Evolutionary conservation across 2,888 invertebrate genomes (phyloP).

Genomic region (Caenorhabditis panamensis): DNA sequence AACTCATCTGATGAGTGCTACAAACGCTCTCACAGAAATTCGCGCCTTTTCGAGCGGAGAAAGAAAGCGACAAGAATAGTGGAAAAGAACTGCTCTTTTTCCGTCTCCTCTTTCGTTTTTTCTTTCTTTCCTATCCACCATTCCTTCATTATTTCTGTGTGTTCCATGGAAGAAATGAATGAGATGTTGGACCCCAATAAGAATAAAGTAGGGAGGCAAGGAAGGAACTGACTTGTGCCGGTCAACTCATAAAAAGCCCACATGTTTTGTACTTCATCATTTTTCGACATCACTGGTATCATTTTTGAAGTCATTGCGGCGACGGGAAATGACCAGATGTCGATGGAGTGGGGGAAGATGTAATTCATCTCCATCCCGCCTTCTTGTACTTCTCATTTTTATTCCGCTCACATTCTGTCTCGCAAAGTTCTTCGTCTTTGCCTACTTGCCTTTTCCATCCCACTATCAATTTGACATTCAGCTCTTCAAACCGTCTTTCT

Average conservation of each 20-base stretch:
- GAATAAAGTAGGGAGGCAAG: background rate
- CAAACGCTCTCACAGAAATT: slow-evolving; percentile 32
- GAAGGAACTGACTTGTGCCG: background rate
- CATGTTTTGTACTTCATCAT: slow-evolving; percentile 44
- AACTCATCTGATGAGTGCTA: slow-evolving; percentile 56
- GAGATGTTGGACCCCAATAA: background rate
- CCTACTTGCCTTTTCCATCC: background rate
- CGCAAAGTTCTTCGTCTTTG: slow-evolving; percentile 14
- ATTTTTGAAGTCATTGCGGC: slow-evolving; percentile 11
- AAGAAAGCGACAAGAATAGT: slow-evolving; percentile 26
- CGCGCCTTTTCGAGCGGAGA: slow-evolving; percentile 40
- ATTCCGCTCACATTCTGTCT: slow-evolving; percentile 43
- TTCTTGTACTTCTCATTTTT: slow-evolving; percentile 56
- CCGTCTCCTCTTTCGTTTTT: slow-evolving; percentile 2
- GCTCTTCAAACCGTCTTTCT: slow-evolving; percentile 42
- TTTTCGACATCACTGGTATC: slow-evolving; percentile 28
- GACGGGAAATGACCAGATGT: slow-evolving; percentile 50
- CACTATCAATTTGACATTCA: slow-evolving; percentile 33
- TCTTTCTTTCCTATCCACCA: slow-evolving; percentile 4
- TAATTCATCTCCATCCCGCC: slow-evolving; percentile 46
- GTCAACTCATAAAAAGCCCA: slow-evolving; percentile 43
- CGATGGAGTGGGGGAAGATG: slow-evolving; percentile 32
- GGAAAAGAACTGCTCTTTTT: slow-evolving; percentile 28
- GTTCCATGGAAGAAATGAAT: background rate
- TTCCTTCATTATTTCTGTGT: slow-evolving; percentile 12